A percentile compares a stretch with the other conserved stretches of the same genome.
Conservation (phyloP, 1,140 invertebrate species). For the Drosophila setifemur region DNA sequence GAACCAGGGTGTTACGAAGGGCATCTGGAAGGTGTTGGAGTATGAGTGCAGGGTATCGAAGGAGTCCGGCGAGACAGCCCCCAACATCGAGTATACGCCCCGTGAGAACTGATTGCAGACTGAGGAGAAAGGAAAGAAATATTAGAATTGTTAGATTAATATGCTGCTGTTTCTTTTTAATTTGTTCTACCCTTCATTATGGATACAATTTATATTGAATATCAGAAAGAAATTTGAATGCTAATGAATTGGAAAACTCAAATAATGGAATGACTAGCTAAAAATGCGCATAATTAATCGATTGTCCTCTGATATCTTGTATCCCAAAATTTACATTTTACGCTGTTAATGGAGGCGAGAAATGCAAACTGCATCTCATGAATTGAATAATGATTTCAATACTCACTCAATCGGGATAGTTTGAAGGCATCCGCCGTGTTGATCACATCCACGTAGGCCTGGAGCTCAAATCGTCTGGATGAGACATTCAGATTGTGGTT, state of each 20-base stretch:
- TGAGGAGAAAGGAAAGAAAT: slow-evolving; percentile 83
- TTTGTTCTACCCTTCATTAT: too few species aligned
- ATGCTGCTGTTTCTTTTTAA: too few species aligned
- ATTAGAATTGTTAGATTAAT: too few species aligned
- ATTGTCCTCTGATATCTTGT: slow-evolving; percentile 8
- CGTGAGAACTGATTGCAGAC: slow-evolving; percentile 95
- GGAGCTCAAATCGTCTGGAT: slow-evolving; percentile 89
- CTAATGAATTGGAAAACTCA: neutral
- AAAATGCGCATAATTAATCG: slow-evolving; percentile 45
- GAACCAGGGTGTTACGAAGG: slow-evolving; percentile 96
- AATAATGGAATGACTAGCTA: slow-evolving; percentile 1
- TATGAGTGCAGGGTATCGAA: slow-evolving; percentile 97
- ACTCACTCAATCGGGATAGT: slow-evolving; percentile 94
- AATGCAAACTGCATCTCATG: neutral
- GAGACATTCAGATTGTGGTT: slow-evolving; percentile 91
- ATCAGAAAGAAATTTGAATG: too few species aligned
- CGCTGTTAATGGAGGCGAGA: neutral
- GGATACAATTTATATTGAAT: too few species aligned
- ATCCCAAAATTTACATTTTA: neutral
- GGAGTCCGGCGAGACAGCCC: slow-evolving; percentile 94
- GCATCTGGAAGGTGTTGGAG: slow-evolving; percentile 97
- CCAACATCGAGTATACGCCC: slow-evolving; percentile 95
- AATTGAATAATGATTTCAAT: slow-evolving; percentile 14
- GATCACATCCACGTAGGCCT: slow-evolving; percentile 94
- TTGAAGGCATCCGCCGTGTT: slow-evolving; percentile 97